phyloP scores from a whole-genome alignment of 35 echinoderm and acorn worm species.

The Anneissia japonica region DNA sequence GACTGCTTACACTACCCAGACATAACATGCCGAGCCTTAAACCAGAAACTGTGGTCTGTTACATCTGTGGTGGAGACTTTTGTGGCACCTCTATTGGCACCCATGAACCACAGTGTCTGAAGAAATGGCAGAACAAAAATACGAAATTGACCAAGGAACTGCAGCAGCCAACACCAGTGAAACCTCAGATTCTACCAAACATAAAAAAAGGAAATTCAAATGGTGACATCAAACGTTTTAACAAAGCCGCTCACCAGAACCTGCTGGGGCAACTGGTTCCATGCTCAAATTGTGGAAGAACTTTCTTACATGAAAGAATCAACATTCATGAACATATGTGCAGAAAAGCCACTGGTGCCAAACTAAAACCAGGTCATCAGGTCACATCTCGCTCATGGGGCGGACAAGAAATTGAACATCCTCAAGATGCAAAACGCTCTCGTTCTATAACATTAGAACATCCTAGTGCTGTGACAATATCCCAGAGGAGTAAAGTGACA shows the following conservation, averaged over 20 bases:
- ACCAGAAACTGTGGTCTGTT: slow-evolving; percentile 45
- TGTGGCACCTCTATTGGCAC: slow-evolving; percentile 42
- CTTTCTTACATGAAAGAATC: slow-evolving; percentile 84
- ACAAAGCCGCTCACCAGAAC: slow-evolving; percentile 45
- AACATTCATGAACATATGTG: slow-evolving; percentile 66
- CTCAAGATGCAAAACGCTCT: slow-evolving; percentile 16
- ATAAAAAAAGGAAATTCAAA: slow-evolving; percentile 1
- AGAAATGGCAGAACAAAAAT: slow-evolving; percentile 55
- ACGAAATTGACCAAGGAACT: slow-evolving; percentile 19
- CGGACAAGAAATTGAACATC: not conserved
- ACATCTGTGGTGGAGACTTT: slow-evolving; percentile 65
- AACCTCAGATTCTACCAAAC: slow-evolving; percentile 37
- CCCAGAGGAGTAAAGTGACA: slow-evolving; percentile 49
- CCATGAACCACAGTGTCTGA: slow-evolving; percentile 48
- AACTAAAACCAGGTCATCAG: not conserved
- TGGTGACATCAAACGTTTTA: slow-evolving; percentile 38
- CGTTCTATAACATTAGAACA: slow-evolving; percentile 65
- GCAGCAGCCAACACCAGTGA: slow-evolving; percentile 22
- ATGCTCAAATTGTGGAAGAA: slow-evolving; percentile 81
- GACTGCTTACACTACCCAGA: no score
- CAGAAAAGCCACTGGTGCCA: not conserved
- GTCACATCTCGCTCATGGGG: slow-evolving; percentile 31
- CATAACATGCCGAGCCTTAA: no score
- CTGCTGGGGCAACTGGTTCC: slow-evolving; percentile 52
- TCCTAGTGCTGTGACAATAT: slow-evolving; percentile 70